Percentiles rank a stretch among this genome's conserved stretches.
These are phyloP conservation scores for Uropsilus gracilis DNA, from an alignment of 2,113 vertebrate genomes.

Conservation along the genomic window DNA sequence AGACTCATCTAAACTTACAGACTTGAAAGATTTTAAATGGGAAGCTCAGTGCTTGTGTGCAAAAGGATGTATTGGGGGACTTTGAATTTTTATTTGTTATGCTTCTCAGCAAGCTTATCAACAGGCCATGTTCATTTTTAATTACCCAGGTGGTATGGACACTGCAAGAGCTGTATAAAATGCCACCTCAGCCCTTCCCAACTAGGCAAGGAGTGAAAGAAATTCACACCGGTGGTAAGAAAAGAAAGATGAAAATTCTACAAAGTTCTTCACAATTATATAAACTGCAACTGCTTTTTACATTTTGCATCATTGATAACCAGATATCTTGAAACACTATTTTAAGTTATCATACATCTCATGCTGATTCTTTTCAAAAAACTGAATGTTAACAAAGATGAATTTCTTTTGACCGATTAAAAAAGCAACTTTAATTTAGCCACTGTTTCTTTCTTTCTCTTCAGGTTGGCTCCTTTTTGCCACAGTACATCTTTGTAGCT, in stretches of 20 bases:
- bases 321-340: neutral
- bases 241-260: slow-evolving; percentile 21
- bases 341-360: neutral
- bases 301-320: neutral
- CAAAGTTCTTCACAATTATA: slow-evolving; percentile 35
- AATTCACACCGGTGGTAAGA: neutral
- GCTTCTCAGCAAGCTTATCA: accelerated
- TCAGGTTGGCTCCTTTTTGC: neutral
- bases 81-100: slow-evolving; percentile 38
- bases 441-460: neutral
- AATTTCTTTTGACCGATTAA: slow-evolving; percentile 16
- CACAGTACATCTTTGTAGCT: slow-evolving; percentile 1
- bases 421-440: neutral
- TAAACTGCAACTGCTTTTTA: slow-evolving; percentile 22
- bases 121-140: slow-evolving; percentile 42
- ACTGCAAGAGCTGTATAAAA: neutral
- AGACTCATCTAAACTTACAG: slow-evolving; percentile 52
- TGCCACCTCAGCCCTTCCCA: neutral
- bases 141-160: neutral
- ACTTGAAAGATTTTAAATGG: slow-evolving; percentile 39
- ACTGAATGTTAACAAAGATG: slow-evolving; percentile 11
- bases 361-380: slow-evolving; percentile 21
- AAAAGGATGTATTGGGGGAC: slow-evolving; percentile 19
- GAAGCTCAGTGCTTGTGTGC: neutral
- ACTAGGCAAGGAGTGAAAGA: neutral